Percentiles rank a stretch among this genome's conserved stretches.
Conservation (phyloP, 2,797 vertebrate species). For the Falco columbarius region DNA sequence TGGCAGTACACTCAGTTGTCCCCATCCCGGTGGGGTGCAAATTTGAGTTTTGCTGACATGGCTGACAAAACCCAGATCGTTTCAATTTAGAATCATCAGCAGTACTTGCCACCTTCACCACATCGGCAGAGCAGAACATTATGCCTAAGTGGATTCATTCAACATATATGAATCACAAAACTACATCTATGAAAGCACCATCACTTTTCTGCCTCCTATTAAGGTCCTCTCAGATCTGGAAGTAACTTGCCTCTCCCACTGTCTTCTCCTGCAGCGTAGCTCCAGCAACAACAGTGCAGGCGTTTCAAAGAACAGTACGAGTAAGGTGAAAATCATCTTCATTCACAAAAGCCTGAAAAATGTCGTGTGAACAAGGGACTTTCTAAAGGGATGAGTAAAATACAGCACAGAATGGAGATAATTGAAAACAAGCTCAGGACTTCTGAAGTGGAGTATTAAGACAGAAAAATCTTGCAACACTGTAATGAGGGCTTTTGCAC, state of each 20-base stretch:
- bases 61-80: neutral
- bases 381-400: neutral
- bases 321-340: neutral
- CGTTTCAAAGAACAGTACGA: neutral
- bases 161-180: neutral
- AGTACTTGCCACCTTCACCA: neutral
- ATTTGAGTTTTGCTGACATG: neutral
- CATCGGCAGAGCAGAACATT: neutral
- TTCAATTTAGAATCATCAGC: neutral
- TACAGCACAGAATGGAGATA: neutral
- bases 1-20: neutral
- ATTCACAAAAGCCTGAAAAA: neutral
- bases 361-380: neutral
- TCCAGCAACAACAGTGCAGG: neutral
- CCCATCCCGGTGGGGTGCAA: neutral
- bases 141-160: neutral
- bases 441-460: neutral
- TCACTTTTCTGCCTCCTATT: neutral
- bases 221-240: neutral
- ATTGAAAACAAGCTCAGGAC: neutral
- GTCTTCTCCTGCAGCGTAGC: neutral
- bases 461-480: neutral
- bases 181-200: neutral
- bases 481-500: neutral
- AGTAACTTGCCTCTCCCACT: neutral